Conservation (phyloP, 2,113 vertebrate genomes). For the Tyto alba region DNA sequence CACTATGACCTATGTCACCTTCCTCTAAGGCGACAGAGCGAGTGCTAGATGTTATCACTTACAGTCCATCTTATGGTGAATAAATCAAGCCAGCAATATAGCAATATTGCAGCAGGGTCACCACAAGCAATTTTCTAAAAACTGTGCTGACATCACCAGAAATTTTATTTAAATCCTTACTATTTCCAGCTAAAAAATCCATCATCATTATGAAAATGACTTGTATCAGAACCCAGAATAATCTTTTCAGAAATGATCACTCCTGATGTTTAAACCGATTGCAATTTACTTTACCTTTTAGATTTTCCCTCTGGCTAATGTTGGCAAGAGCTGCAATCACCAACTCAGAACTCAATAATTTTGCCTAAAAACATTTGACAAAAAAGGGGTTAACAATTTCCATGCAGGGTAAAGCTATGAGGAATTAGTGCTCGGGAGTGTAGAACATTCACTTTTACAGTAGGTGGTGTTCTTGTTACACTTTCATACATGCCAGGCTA, state of each 20-base stretch:
- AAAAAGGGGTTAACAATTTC: constrained; percentile 66
- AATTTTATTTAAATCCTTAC: constrained; percentile 45
- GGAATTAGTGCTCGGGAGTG: constrained; percentile 67
- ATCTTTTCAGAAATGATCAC: background rate
- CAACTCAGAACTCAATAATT: background rate
- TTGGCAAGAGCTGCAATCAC: background rate
- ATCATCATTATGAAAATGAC: constrained; percentile 19
- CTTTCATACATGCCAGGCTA: constrained; percentile 78
- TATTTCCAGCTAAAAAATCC: constrained; percentile 39
- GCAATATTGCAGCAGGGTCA: background rate
- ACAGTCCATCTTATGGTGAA: background rate
- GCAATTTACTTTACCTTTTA: background rate
- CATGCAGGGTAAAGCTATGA: constrained; percentile 53
- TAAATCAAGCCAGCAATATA: background rate
- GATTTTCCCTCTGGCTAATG: background rate
- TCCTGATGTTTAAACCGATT: background rate
- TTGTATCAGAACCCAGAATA: background rate
- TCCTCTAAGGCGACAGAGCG: background rate
- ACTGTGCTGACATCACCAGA: constrained; percentile 6
- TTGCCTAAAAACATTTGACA: constrained; percentile 43
- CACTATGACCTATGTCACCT: background rate
- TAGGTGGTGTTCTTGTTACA: constrained; percentile 87
- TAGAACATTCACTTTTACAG: constrained; percentile 80
- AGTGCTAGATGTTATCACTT: background rate
- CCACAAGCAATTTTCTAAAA: constrained; percentile 39